Evolutionary conservation across 1,140 invertebrate species (phyloP).

Genomic region (Aradophagus sp.): DNA sequence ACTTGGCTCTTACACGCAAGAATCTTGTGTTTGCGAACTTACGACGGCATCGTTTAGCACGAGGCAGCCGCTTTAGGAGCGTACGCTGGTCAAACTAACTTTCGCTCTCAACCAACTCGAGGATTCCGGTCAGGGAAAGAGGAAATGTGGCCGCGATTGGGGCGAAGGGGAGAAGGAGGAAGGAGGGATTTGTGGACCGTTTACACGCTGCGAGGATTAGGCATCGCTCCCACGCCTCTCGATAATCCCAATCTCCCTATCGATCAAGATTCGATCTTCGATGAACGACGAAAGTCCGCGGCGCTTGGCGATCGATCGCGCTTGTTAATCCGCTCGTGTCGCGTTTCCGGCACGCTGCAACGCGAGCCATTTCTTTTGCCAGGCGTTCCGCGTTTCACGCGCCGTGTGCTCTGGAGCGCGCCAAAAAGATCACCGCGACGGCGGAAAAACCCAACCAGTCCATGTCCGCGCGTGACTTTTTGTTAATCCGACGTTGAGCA

Average conservation of each 20-base stretch:
- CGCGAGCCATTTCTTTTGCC: too few species aligned
- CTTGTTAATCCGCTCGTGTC: slow-evolving; percentile 11
- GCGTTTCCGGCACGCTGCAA: slow-evolving; percentile 31
- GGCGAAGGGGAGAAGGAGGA: not conserved
- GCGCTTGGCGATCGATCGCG: slow-evolving; percentile 12
- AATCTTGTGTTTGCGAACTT: slow-evolving; percentile 2
- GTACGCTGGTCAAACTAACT: slow-evolving; percentile 18
- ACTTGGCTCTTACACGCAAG: not conserved
- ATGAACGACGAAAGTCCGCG: too few species aligned
- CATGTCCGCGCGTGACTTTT: slow-evolving; percentile 7
- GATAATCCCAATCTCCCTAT: slow-evolving; percentile 60
- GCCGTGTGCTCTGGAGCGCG: not conserved
- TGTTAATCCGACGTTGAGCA: slow-evolving; percentile 36
- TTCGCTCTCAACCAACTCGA: slow-evolving; percentile 20
- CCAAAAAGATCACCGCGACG: slow-evolving; percentile 4
- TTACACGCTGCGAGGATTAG: slow-evolving; percentile 47
- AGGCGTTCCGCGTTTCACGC: slow-evolving; percentile 13
- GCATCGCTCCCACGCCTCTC: slow-evolving; percentile 65
- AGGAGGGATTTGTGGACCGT: slow-evolving; percentile 1
- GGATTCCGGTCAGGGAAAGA: slow-evolving; percentile 9
- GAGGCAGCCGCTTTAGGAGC: slow-evolving; percentile 14
- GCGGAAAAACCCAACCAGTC: slow-evolving; percentile 22
- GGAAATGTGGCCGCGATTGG: slow-evolving; percentile 5
- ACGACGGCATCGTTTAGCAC: slow-evolving; percentile 11
- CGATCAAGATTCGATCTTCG: slow-evolving; percentile 63